These are phyloP conservation scores for Heliconius himera DNA, from an alignment of 1,140 invertebrate species.

Conservation along the genomic window DNA sequence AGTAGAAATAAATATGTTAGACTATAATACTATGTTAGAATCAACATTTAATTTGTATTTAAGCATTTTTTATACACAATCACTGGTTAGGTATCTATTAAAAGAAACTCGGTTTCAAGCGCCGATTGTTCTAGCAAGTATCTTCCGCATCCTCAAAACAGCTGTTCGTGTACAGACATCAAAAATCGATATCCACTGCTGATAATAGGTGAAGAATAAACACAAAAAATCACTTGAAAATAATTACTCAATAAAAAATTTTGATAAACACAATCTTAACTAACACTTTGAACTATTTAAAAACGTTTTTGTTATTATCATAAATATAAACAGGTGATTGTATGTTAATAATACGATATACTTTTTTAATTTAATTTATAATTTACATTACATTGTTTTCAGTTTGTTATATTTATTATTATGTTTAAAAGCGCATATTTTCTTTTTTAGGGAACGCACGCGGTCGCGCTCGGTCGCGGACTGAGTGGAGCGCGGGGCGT, in stretches of 20 bases:
- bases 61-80: not conserved
- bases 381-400: not conserved
- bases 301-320: not conserved
- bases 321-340: not conserved
- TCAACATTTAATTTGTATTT: not conserved
- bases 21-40: not conserved
- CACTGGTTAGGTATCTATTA: not conserved
- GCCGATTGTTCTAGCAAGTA: slow-evolving; percentile 28
- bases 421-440: slow-evolving; percentile 41
- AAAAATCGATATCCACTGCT: slow-evolving; percentile 70
- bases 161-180: slow-evolving; percentile 64
- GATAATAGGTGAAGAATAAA: not conserved
- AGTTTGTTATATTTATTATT: not conserved
- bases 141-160: slow-evolving; percentile 67
- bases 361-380: not conserved
- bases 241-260: not conserved
- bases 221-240: not conserved
- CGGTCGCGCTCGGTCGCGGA: slow-evolving; percentile 64
- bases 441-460: slow-evolving; percentile 48
- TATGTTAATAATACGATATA: not conserved
- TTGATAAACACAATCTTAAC: not conserved
- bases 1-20: not conserved
- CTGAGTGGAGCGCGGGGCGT: slow-evolving; percentile 49
- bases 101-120: not conserved
- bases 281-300: not conserved